Percentiles rank a stretch among this genome's conserved stretches.
These are phyloP conservation scores for Liopterus haemorrhoidalis DNA, from an alignment of 2,888 invertebrate genomes.

Conservation along the genomic window DNA sequence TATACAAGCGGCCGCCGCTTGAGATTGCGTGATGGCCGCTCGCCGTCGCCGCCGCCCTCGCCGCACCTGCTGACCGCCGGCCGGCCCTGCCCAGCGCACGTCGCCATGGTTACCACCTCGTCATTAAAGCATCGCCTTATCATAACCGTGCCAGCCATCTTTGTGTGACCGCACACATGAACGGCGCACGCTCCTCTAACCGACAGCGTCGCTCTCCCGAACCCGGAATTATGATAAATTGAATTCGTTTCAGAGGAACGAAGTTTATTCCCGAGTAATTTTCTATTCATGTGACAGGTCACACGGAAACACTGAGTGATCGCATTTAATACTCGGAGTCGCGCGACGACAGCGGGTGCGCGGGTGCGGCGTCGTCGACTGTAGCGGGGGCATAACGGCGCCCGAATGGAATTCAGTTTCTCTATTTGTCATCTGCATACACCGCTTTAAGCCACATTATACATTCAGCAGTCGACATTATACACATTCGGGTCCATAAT, in stretches of 20 bases:
- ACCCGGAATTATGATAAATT: constrained; percentile 36
- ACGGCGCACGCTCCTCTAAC: constrained; percentile 29
- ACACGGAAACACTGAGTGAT: constrained; percentile 26
- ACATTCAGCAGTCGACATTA: constrained; percentile 16
- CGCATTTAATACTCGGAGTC: constrained; percentile 25
- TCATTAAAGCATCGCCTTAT: constrained; percentile 54
- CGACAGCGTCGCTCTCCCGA: constrained; percentile 6
- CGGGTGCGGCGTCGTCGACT: constrained; percentile 11
- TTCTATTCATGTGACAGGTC: constrained; percentile 26
- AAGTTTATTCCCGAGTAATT: constrained; percentile 24
- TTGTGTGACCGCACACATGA: constrained; percentile 33
- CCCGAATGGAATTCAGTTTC: constrained; percentile 26
- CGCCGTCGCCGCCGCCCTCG: constrained; percentile 39
- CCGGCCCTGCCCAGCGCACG: constrained; percentile 47
- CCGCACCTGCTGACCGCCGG: constrained; percentile 32
- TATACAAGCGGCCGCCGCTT: constrained; percentile 40
- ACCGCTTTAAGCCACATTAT: constrained; percentile 18
- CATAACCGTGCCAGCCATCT: constrained; percentile 49
- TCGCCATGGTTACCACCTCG: constrained; percentile 50
- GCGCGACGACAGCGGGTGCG: no score
- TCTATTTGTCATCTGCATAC: constrained; percentile 35
- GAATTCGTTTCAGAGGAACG: constrained; percentile 31
- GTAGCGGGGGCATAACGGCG: constrained; percentile 5
- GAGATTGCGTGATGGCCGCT: constrained; percentile 47
- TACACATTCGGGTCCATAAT: constrained; percentile 6